Percentiles rank a stretch among this genome's conserved stretches.
Conservation (phyloP, 2,113 vertebrate species). For the Stigmatopora nigra region DNA sequence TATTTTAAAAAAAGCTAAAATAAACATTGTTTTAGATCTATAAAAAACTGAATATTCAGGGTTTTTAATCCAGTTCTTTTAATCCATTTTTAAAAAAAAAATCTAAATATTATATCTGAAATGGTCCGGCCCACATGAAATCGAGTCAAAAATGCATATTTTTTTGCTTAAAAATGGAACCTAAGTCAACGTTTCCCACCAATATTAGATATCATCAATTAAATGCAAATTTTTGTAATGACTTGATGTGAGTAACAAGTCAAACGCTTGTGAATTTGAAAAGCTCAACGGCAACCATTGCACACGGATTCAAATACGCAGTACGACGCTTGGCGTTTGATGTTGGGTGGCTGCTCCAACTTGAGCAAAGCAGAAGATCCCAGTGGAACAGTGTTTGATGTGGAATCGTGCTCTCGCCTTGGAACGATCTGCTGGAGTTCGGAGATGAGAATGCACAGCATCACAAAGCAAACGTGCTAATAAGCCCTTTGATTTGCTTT, state of each 20-base stretch:
- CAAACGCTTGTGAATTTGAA: constrained; percentile 30
- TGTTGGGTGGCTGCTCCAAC: constrained; percentile 56
- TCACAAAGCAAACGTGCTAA: constrained; percentile 58
- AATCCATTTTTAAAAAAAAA: no score
- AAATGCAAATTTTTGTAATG: constrained; percentile 18
- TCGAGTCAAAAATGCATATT: no score
- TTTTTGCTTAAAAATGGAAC: background rate
- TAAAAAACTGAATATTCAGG: no score
- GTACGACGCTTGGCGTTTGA: constrained; percentile 44
- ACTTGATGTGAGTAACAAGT: constrained; percentile 19
- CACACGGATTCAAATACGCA: constrained; percentile 21
- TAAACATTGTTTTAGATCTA: no score
- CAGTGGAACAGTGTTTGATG: constrained; percentile 62
- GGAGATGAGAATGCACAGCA: constrained; percentile 41
- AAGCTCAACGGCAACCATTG: constrained; percentile 9
- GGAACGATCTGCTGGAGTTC: constrained; percentile 58
- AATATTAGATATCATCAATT: constrained; percentile 14
- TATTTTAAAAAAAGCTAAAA: no score
- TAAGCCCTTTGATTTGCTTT: constrained; percentile 54
- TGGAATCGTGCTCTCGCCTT: constrained; percentile 49
- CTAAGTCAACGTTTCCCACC: background rate
- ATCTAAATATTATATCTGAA: no score
- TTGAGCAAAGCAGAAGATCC: constrained; percentile 55
- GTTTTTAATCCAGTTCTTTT: no score
- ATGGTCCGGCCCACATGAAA: no score